Evolutionary conservation across 2,113 vertebrate genomes (phyloP).

Genomic region (Psophia crepitans): DNA sequence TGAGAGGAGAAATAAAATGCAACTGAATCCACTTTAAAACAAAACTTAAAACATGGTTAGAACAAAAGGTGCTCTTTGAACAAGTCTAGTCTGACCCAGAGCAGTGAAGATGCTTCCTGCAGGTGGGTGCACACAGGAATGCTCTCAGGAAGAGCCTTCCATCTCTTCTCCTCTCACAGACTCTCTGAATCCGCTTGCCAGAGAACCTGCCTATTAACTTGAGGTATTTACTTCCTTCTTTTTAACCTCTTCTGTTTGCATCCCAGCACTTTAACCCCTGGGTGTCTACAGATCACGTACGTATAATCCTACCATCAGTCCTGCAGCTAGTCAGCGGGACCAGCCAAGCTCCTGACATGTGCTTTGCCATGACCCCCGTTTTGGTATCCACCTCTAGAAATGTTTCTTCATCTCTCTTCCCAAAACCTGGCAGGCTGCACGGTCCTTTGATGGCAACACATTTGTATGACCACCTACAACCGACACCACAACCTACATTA

Average conservation of each 20-base stretch:
- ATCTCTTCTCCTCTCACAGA: background rate
- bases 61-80: conserved; percentile 47
- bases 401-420: background rate
- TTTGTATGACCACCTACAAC: background rate
- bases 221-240: background rate
- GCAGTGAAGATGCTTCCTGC: background rate
- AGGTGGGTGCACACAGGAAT: background rate
- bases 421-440: background rate
- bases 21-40: background rate
- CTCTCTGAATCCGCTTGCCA: background rate
- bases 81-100: background rate
- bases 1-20: background rate
- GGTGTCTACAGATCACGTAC: background rate
- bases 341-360: background rate
- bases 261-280: background rate
- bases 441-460: background rate
- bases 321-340: background rate
- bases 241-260: background rate
- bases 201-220: background rate
- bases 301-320: accelerated
- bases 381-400: background rate
- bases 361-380: background rate
- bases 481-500: background rate
- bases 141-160: background rate
- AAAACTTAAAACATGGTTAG: conserved; percentile 6